Percentiles rank a stretch among this genome's conserved stretches.
These are phyloP conservation scores for Ariolimax columbianus DNA, from an alignment of 2,888 invertebrate species.

Conservation along the genomic window DNA sequence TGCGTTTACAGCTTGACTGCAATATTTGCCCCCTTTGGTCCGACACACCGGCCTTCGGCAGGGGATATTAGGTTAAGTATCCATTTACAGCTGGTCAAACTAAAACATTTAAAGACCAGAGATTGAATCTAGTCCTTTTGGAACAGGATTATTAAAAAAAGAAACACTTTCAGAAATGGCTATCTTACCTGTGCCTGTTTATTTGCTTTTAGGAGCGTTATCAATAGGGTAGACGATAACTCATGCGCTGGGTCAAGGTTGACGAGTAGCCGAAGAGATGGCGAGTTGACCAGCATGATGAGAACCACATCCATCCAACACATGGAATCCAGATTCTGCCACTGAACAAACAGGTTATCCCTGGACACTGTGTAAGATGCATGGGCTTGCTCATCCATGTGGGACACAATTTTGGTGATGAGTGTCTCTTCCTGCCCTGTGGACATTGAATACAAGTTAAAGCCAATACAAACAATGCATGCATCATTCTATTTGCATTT, in stretches of 20 bases:
- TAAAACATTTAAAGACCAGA: too few species aligned
- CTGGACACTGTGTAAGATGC: slow-evolving; percentile 35
- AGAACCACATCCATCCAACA: slow-evolving; percentile 77
- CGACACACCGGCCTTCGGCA: too few species aligned
- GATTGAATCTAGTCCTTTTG: too few species aligned
- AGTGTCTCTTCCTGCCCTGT: slow-evolving; percentile 44
- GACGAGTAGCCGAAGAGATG: slow-evolving; percentile 57
- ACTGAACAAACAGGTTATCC: slow-evolving; percentile 68
- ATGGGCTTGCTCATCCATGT: slow-evolving; percentile 11
- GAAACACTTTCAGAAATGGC: too few species aligned
- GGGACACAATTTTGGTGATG: slow-evolving; percentile 19
- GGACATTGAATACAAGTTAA: too few species aligned
- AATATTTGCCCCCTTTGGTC: too few species aligned
- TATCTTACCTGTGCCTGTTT: slow-evolving; percentile 60
- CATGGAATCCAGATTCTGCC: slow-evolving; percentile 75
- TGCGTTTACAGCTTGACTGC: too few species aligned
- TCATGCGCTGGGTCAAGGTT: slow-evolving; percentile 51
- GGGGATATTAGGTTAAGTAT: too few species aligned
- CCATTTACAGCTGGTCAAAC: too few species aligned
- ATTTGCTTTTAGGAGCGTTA: slow-evolving; percentile 66
- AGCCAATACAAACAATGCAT: too few species aligned
- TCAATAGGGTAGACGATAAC: slow-evolving; percentile 60
- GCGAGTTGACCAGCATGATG: slow-evolving; percentile 70
- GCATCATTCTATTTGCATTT: too few species aligned
- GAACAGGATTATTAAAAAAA: too few species aligned